Percentiles rank a stretch among this genome's conserved stretches.
Conservation (phyloP, 2,113 vertebrate species). For the Neofelis nebulosa region DNA sequence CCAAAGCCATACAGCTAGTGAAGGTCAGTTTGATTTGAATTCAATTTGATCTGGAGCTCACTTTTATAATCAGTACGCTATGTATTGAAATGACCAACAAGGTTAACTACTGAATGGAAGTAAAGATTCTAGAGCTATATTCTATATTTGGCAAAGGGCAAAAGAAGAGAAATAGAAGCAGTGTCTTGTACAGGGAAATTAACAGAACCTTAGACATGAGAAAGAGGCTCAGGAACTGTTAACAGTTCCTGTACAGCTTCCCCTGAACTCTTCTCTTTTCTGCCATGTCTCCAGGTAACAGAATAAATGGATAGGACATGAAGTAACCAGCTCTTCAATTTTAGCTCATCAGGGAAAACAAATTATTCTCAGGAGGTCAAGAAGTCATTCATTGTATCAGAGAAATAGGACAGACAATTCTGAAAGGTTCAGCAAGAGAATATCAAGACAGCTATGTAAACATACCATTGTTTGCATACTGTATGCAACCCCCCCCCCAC, state of each 20-base stretch:
- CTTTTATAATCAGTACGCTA: neutral
- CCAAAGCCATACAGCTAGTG: neutral
- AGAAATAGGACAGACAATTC: neutral
- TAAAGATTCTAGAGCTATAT: neutral
- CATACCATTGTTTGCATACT: neutral
- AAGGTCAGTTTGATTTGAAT: neutral
- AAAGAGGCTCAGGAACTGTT: neutral
- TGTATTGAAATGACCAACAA: neutral
- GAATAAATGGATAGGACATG: neutral
- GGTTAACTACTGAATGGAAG: neutral
- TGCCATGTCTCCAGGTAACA: too few species aligned
- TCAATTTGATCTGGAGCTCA: neutral
- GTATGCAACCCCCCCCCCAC: rapidly evolving
- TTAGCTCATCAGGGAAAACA: neutral
- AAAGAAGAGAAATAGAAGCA: neutral
- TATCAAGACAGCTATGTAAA: neutral
- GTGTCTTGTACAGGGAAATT: neutral
- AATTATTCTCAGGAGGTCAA: neutral
- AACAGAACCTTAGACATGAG: neutral
- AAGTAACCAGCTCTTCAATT: neutral
- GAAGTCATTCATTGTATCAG: neutral
- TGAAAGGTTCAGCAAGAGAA: neutral
- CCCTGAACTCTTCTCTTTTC: neutral
- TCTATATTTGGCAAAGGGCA: neutral
- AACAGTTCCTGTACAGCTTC: neutral